Conservation (phyloP, 2,888 invertebrate genomes). For the Sesamia inferens region DNA sequence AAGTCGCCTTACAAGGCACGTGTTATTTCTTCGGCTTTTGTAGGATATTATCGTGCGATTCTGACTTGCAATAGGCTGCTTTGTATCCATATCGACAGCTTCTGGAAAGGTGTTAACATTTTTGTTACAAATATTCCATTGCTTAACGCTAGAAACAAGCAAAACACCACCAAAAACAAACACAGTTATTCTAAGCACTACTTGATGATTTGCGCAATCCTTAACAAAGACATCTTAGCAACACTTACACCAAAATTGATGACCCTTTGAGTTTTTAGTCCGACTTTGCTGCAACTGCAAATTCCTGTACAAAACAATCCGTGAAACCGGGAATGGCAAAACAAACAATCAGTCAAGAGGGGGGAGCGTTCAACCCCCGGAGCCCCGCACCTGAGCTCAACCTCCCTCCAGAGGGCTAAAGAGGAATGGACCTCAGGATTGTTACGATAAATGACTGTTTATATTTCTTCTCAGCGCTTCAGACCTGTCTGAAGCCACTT, state of each 20-base stretch:
- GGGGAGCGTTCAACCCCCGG: conserved; percentile 61
- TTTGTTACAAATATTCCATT: conserved; percentile 19
- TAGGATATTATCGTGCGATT: background rate
- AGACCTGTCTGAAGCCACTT: conserved; percentile 79
- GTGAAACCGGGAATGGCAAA: conserved; percentile 72
- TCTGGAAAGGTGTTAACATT: background rate
- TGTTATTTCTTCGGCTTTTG: background rate
- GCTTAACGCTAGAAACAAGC: conserved; percentile 31
- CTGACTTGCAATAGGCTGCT: background rate
- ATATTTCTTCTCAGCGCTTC: conserved; percentile 79
- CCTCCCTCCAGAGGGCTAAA: conserved; percentile 64
- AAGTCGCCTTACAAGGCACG: background rate
- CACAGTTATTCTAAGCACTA: conserved; percentile 21
- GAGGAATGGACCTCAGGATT: conserved; percentile 77
- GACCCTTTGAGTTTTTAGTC: conserved; percentile 64
- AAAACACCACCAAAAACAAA: conserved; percentile 26
- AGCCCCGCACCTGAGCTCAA: conserved; percentile 79
- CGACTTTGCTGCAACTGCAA: conserved; percentile 74
- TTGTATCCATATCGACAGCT: background rate
- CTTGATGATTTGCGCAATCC: conserved; percentile 42
- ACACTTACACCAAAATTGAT: conserved; percentile 62
- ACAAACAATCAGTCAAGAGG: conserved; percentile 85
- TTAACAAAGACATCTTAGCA: conserved; percentile 54
- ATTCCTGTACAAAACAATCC: conserved; percentile 76
- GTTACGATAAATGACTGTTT: conserved; percentile 85